Evolutionary conservation across 2,797 vertebrate species (phyloP), one percentile per base, ranked within the genome.

Genomic region (Corythornis leucogaster): DNA sequence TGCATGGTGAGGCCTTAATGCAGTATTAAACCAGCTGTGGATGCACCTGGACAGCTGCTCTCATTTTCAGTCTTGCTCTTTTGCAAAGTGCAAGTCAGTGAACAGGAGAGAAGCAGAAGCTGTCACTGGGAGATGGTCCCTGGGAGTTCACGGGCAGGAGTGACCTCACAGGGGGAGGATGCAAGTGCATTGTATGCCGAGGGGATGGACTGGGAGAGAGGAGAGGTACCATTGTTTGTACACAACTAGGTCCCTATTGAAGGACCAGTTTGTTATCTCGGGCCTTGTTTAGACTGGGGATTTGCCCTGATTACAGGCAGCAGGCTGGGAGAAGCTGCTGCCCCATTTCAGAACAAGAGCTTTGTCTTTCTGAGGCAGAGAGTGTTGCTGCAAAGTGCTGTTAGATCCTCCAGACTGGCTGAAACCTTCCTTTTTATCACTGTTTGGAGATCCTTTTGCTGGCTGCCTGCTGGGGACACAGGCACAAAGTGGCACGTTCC

Each of bases 141-240:
- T 10, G 0, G 1, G 61, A 66, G 38, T 54, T 83, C 31, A n/a
- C 0, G 28, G 90, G 9, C 55, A 26, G 66, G 50, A 57, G 26
- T 28, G 73, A 81, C 55, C 71, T 64, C n/a, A 2, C n/a, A 5
- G 75, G 9, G 30, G 71, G 43, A 64, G 33, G 50, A 70, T 87
- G 57, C 1, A 2, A 35, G 33, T 5, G 64, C 28, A 11, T 69
- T 67, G 80, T 63, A 15, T 73, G 91, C 74, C 50, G 45, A 82
- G 86, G 80, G 59, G 68, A 79, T 50, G 64, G 22, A n/a, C 26
- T 61, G 79, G 43, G 73, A 87, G 81, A 79, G 50, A 82, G 70
- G 80, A 75, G 46, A 45, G 19, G 54, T 64, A 33, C 4, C 11
- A 11, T 46, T 75, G 58, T 89, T 69, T 85, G 82, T 89, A 80